Base-by-base conservation (phyloP, 1,140 invertebrate genomes). In the Mycetomoellerius zeteki region DNA sequence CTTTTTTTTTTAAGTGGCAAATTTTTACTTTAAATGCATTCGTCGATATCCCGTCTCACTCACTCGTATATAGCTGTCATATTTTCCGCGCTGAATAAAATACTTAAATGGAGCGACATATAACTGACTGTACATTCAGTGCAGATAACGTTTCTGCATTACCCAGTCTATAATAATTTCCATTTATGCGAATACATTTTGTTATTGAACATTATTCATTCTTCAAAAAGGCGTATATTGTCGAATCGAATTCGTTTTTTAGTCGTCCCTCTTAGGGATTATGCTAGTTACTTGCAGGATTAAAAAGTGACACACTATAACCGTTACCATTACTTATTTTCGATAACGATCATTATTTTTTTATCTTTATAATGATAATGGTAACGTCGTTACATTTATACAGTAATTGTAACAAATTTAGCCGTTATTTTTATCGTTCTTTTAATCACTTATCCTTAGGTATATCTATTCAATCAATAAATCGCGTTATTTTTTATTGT, bases 21-120 rank as follows among this genome's bases (percentile, higher is more conserved):
- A 86, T 65, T 77, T 50, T 58, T 56, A 69, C 19, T 43, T 56
- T 8, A 78, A 85, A 73, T 52, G 33, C 33, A 77, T 85, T 67
- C 52, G 37, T 85, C 8, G 6, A 85, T 72, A 81, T 47, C 14
- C 16, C 21, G 21, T 85, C 30, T 47, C 30, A 14, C 14, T 56
- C 24, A 2, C 43, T 76, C 24, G 27, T 37, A 78, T 27, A 52
- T 30, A 2, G 14, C 24, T 12, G 7, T 47, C 37, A 43, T 43
- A 43, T 82, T 47, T 73, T 30, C 12, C 47, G 12, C 3, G 19
- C n/a, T 47, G 54, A 84, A 60, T 73, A 47, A 47, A 84, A 30
- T 73, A 56, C 43, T 81, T 69, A 71, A 71, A 81, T 73, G 16
- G 14, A 82, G 54, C 21, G 21, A 54, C 21, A 54, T 82, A 56